A percentile compares a stretch with the other conserved stretches of the same genome.
Evolutionary conservation across 2,797 vertebrate species (phyloP).

Genomic region (Tamandua tetradactyla): DNA sequence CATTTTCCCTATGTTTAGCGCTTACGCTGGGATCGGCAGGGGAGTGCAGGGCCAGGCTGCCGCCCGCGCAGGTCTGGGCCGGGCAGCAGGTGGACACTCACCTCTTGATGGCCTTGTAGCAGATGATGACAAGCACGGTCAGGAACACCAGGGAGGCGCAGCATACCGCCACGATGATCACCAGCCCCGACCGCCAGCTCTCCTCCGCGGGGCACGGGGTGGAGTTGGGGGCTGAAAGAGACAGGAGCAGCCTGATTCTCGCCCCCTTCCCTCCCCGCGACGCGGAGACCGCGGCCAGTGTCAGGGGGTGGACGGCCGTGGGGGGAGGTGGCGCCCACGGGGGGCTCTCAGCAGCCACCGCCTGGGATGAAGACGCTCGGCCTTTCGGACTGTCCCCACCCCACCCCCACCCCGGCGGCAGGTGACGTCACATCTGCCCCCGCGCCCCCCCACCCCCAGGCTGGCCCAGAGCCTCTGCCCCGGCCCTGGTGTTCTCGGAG

Average conservation of each 20-base stretch:
- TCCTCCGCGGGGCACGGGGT: conserved; percentile 86
- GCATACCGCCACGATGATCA: conserved; percentile 92
- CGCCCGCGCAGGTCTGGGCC: neutral
- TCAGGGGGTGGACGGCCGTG: neutral
- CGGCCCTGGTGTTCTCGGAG: neutral
- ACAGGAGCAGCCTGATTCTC: conserved; percentile 58
- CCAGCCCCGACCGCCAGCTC: conserved; percentile 94
- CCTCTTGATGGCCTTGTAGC: conserved; percentile 99
- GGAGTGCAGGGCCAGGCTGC: neutral
- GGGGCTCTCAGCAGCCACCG: neutral
- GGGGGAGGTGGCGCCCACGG: neutral
- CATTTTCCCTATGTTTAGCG: too few species aligned
- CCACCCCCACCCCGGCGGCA: neutral
- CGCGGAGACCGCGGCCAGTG: neutral
- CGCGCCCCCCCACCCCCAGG: too few species aligned
- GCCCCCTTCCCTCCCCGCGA: too few species aligned
- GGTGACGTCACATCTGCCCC: conserved; percentile 74
- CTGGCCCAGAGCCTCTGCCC: neutral
- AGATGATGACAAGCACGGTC: conserved; percentile 95
- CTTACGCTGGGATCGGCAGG: accelerated
- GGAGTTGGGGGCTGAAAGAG: conserved; percentile 86
- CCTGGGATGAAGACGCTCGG: neutral
- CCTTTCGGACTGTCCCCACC: neutral
- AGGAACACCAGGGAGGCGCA: conserved; percentile 93
- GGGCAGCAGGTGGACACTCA: conserved; percentile 75